phyloP scores from a whole-genome alignment of 2,113 vertebrate genomes.

The Myiozetetes cayanensis region DNA sequence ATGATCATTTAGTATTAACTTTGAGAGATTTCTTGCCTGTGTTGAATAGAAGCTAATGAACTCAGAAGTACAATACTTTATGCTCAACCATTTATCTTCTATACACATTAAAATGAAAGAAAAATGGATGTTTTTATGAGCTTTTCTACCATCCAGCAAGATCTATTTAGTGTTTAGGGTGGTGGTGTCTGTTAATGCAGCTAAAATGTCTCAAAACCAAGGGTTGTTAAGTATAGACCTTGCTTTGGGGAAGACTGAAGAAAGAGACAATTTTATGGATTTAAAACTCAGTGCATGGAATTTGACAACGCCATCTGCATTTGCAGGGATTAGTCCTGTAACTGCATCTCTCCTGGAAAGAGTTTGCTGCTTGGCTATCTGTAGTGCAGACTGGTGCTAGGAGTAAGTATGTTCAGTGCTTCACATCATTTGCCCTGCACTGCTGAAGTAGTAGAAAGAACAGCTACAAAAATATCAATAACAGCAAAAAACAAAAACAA shows the following conservation, averaged over 20 bases:
- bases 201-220: background rate
- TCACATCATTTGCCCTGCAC: background rate
- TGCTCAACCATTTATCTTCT: background rate
- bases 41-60: conserved; percentile 22
- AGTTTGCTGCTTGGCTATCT: background rate
- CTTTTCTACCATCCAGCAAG: background rate
- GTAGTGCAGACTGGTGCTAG: background rate
- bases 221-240: background rate
- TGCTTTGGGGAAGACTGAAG: background rate
- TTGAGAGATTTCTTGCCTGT: background rate
- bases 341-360: background rate
- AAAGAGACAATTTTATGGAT: background rate
- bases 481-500: background rate
- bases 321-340: background rate
- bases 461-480: background rate
- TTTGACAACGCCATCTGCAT: background rate
- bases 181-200: background rate
- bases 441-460: background rate
- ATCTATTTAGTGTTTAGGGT: background rate
- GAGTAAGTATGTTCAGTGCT: background rate
- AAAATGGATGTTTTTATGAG: background rate
- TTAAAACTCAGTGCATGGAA: background rate
- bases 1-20: background rate
- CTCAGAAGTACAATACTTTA: conserved; percentile 1
- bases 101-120: background rate